Evolutionary conservation across 2,797 vertebrate genomes (phyloP).

Genomic region (Nyctibius grandis): DNA sequence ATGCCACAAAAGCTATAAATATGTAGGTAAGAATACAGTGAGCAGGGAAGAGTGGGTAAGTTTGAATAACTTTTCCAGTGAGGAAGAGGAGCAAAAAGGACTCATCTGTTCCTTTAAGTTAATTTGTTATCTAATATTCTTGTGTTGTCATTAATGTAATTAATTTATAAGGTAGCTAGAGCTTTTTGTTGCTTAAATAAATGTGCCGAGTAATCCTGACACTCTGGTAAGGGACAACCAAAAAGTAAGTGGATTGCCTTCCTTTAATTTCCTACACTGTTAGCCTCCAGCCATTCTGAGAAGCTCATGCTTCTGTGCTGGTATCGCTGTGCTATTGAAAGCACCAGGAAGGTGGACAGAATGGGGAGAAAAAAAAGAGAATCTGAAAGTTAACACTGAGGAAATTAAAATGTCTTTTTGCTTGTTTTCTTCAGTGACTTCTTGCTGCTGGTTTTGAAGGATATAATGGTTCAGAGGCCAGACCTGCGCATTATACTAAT

Average conservation of each 20-base stretch:
- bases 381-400: background rate
- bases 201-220: background rate
- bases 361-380: background rate
- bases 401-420: background rate
- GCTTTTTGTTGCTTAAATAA: background rate
- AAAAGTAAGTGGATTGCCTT: background rate
- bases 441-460: slow-evolving; percentile 92
- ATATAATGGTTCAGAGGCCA: slow-evolving; percentile 85
- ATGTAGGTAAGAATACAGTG: background rate
- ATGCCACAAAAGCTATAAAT: background rate
- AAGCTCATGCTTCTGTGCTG: background rate
- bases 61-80: background rate
- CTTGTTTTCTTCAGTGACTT: slow-evolving; percentile 85
- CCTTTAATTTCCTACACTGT: background rate
- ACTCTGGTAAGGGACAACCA: background rate
- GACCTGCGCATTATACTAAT: slow-evolving; percentile 93
- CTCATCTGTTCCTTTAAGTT: background rate
- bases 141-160: background rate
- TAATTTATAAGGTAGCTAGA: background rate
- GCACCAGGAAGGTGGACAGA: background rate
- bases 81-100: background rate
- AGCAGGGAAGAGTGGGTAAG: background rate
- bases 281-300: background rate
- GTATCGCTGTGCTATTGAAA: background rate
- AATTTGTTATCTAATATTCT: background rate